Conservation (phyloP, 2,113 vertebrate species). For the Onychorhynchus coronatus region DNA sequence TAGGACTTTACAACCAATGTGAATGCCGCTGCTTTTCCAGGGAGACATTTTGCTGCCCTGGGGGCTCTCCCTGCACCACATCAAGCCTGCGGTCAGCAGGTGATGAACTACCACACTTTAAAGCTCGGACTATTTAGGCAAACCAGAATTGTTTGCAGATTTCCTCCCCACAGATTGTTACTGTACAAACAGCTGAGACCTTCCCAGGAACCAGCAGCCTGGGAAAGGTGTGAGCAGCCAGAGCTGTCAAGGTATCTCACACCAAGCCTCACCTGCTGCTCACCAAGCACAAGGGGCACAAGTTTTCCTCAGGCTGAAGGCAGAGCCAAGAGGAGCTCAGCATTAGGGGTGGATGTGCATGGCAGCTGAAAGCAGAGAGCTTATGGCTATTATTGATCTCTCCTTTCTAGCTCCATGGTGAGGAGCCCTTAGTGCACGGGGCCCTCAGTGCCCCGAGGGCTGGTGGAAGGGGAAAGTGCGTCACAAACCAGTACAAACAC, state of each 20-base stretch:
- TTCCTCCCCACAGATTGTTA: not conserved
- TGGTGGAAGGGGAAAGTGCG: not conserved
- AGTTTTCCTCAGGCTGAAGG: not conserved
- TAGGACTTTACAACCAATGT: not conserved
- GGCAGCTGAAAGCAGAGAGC: not conserved
- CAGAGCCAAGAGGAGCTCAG: not conserved
- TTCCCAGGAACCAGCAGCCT: not conserved
- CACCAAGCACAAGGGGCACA: not conserved
- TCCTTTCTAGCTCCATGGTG: not conserved
- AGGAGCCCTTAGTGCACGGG: not conserved
- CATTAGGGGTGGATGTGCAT: fast-evolving
- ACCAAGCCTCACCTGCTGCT: not conserved
- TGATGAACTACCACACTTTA: not conserved
- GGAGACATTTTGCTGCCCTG: not conserved
- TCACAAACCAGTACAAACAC: not conserved
- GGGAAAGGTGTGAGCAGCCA: not conserved
- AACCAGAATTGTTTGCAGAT: not conserved
- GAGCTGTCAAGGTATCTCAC: not conserved
- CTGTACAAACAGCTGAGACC: not conserved
- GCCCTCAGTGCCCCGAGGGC: not conserved
- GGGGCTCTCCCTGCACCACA: not conserved
- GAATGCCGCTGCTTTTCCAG: not conserved
- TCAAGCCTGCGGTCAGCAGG: fast-evolving
- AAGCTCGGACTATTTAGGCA: not conserved
- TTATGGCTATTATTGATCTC: not conserved